phyloP scores from a whole-genome alignment of 2,888 invertebrate genomes.

The Cactoblastis cactorum region DNA sequence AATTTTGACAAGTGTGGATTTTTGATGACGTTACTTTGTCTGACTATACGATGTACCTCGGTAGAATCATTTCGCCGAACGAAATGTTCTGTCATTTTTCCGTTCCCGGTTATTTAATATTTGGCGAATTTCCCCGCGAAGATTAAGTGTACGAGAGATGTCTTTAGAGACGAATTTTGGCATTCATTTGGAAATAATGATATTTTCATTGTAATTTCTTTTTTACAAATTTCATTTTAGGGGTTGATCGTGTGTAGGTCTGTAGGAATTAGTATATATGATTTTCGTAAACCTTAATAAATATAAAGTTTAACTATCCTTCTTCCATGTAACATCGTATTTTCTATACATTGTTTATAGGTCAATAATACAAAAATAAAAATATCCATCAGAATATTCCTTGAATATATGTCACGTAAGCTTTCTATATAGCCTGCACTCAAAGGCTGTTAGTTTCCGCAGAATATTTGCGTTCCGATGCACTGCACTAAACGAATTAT shows the following conservation, averaged over 20 bases:
- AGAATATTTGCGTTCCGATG: conserved; percentile 1
- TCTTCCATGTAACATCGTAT: too few relatives aligned
- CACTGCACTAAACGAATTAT: conserved; percentile 4
- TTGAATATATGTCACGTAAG: neutral
- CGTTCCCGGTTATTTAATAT: neutral
- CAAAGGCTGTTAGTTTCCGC: neutral
- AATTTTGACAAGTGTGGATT: conserved; percentile 27
- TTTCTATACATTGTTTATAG: too few relatives aligned
- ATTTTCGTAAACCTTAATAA: too few relatives aligned
- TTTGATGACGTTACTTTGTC: conserved; percentile 19
- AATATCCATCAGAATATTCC: neutral
- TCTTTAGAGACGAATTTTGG: neutral
- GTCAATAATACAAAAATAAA: too few relatives aligned
- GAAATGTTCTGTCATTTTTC: neutral
- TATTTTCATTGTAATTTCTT: neutral
- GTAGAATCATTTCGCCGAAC: conserved; percentile 1
- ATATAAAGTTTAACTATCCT: too few relatives aligned
- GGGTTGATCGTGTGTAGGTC: too few relatives aligned
- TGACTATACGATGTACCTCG: conserved; percentile 11
- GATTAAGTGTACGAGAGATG: neutral
- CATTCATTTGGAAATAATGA: neutral
- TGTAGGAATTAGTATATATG: too few relatives aligned
- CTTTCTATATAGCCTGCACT: neutral
- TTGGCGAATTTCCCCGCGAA: neutral
- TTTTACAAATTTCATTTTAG: too few relatives aligned